Percentiles rank a stretch among this genome's conserved stretches.
phyloP scores from a whole-genome alignment of 2,888 invertebrate species.

The Acrobasis repandana region DNA sequence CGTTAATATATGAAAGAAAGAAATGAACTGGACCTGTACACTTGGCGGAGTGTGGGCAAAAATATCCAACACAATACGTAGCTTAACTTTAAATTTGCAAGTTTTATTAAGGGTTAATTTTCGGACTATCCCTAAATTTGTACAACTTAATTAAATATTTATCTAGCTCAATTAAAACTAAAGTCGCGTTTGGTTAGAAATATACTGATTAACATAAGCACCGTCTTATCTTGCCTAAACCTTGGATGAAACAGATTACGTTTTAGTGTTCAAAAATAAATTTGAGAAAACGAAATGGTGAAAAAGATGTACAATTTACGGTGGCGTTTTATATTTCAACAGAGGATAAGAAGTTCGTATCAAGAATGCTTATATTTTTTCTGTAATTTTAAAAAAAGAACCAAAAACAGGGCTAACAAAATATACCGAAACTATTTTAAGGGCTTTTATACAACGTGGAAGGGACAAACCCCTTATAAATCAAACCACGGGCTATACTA shows the following conservation, averaged over 20 bases:
- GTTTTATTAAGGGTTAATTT: background rate
- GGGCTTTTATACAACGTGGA: too few relatives aligned
- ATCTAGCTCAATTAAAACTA: background rate
- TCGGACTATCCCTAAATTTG: background rate
- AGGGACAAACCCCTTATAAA: too few relatives aligned
- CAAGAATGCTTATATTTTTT: too few relatives aligned
- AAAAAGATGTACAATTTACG: background rate
- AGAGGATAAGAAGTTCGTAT: too few relatives aligned
- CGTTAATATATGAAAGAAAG: too few relatives aligned
- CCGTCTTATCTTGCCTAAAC: background rate
- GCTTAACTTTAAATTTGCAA: background rate
- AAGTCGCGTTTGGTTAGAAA: slow-evolving; percentile 13
- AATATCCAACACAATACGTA: too few relatives aligned
- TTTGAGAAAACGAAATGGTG: background rate
- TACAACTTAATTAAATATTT: slow-evolving; percentile 14
- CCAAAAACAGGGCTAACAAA: too few relatives aligned
- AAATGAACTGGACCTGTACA: too few relatives aligned
- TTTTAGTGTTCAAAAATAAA: slow-evolving; percentile 5
- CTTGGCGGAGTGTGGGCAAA: too few relatives aligned
- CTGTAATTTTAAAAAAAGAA: too few relatives aligned
- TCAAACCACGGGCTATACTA: too few relatives aligned
- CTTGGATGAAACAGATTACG: slow-evolving; percentile 6
- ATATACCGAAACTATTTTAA: too few relatives aligned
- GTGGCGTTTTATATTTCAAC: background rate
- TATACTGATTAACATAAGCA: slow-evolving; percentile 12